These are phyloP conservation scores for Scyliorhinus canicula DNA, from an alignment of 2,797 vertebrate genomes.

Conservation along the genomic window DNA sequence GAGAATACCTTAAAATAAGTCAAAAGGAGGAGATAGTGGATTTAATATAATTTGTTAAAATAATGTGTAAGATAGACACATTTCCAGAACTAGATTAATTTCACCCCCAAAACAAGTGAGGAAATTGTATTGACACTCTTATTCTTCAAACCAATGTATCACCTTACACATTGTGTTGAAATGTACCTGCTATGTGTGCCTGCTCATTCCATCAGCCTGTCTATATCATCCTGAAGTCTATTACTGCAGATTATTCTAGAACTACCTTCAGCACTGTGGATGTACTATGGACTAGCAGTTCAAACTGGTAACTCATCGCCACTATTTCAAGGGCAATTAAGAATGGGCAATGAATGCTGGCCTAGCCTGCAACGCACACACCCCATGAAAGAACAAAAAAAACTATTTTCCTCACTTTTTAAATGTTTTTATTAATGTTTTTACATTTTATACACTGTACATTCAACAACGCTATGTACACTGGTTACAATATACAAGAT, in stretches of 20 bases:
- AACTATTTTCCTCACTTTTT: neutral
- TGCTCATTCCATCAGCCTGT: neutral
- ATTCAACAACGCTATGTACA: no score
- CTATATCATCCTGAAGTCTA: neutral
- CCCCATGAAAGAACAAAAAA: no score
- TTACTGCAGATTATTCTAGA: neutral
- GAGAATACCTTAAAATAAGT: neutral
- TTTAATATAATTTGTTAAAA: neutral
- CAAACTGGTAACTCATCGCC: no score
- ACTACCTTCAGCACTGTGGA: no score
- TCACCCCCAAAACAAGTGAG: neutral
- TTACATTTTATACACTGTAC: no score
- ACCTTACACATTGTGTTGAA: neutral
- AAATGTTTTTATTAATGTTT: no score
- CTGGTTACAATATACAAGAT: no score
- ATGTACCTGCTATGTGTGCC: neutral
- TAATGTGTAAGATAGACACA: neutral
- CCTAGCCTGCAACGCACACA: no score
- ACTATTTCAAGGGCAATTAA: no score
- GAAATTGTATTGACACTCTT: neutral
- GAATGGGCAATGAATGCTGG: no score
- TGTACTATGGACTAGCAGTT: no score
- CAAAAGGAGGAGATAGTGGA: neutral
- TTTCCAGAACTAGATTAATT: neutral
- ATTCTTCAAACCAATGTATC: no score